These are phyloP conservation scores for Chromis chromis DNA, from an alignment of 2,797 vertebrate species.

Conservation along the genomic window DNA sequence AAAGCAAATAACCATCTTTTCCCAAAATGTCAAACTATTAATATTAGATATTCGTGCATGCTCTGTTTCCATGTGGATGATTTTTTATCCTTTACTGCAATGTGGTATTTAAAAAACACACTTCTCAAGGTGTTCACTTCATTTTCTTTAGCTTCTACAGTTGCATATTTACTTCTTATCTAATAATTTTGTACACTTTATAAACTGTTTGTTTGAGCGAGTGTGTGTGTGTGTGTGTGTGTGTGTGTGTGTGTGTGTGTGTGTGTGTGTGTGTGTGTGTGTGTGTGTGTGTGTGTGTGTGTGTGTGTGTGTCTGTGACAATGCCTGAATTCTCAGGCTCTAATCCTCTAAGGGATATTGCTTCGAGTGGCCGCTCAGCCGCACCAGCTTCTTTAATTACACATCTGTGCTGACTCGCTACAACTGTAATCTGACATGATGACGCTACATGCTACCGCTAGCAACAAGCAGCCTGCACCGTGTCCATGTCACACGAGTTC, in stretches of 20 bases:
- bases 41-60: too few species aligned
- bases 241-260: slow-evolving; percentile 10
- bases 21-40: too few species aligned
- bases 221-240: background rate
- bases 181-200: slow-evolving; percentile 35
- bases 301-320: slow-evolving; percentile 52
- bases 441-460: slow-evolving; percentile 65
- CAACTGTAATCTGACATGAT: slow-evolving; percentile 77
- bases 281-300: slow-evolving; percentile 30
- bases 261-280: too few species aligned
- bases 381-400: slow-evolving; percentile 74
- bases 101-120: background rate
- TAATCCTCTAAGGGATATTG: slow-evolving; percentile 79
- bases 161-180: background rate
- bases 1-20: too few species aligned
- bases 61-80: too few species aligned
- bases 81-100: background rate
- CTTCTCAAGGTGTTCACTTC: background rate
- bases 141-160: slow-evolving; percentile 24
- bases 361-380: slow-evolving; percentile 69
- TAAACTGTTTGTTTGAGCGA: slow-evolving; percentile 33
- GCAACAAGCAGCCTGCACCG: slow-evolving; percentile 18
- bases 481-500: slow-evolving; percentile 27
- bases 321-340: slow-evolving; percentile 60
- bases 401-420: slow-evolving; percentile 77